Percentiles rank a stretch among this genome's conserved stretches.
Evolutionary conservation across 2,113 vertebrate genomes (phyloP).

Genomic region (Etheostoma spectabile): DNA sequence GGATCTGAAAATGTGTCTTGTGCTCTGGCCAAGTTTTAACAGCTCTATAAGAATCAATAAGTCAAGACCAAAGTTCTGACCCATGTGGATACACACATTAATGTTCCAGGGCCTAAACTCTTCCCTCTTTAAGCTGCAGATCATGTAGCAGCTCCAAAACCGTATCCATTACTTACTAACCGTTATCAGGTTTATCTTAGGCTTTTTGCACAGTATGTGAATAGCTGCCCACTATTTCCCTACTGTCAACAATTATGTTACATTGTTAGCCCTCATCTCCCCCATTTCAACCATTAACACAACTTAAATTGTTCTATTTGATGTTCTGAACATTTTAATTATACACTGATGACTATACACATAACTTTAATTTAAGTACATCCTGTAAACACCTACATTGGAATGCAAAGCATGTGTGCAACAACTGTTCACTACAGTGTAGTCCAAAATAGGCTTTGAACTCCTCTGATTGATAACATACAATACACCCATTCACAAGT

Average conservation of each 20-base stretch:
- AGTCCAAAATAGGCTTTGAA: background rate
- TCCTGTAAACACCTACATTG: too few species aligned
- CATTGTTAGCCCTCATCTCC: background rate
- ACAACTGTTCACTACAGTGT: background rate
- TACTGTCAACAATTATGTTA: background rate
- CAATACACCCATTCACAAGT: background rate
- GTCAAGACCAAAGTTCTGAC: slow-evolving; percentile 47
- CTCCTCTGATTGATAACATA: background rate
- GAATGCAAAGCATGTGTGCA: background rate
- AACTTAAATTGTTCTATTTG: background rate
- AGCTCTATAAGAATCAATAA: slow-evolving; percentile 55
- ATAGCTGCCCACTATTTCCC: background rate
- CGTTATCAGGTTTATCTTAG: background rate
- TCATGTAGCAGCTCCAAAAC: slow-evolving; percentile 18
- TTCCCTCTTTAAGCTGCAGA: slow-evolving; percentile 8
- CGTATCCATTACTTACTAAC: background rate
- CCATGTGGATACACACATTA: slow-evolving; percentile 26
- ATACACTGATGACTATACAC: too few species aligned
- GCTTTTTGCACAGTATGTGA: background rate
- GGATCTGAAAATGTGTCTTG: slow-evolving; percentile 21
- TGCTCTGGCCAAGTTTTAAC: slow-evolving; percentile 25
- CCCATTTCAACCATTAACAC: background rate
- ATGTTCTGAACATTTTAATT: background rate
- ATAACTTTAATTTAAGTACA: background rate
- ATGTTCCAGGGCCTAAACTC: slow-evolving; percentile 16